A percentile compares a stretch with the other conserved stretches of the same genome.
These are phyloP conservation scores for Clinocottus analis DNA, from an alignment of 2,113 vertebrate species.

Conservation along the genomic window DNA sequence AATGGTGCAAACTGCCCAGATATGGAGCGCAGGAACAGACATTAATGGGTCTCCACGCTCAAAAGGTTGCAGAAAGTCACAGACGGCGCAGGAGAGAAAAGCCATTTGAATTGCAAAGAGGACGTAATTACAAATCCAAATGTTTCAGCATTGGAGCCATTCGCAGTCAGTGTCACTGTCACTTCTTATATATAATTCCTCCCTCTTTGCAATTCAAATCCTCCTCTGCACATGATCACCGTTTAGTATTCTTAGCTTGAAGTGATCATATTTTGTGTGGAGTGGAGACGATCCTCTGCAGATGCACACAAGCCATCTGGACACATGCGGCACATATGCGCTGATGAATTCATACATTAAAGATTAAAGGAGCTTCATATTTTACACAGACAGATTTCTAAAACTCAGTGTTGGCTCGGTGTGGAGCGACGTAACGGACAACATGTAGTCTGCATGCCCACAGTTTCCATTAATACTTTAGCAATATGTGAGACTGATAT, in stretches of 20 bases:
- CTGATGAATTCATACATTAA: slow-evolving; percentile 25
- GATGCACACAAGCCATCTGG: slow-evolving; percentile 29
- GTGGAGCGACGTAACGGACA: background rate
- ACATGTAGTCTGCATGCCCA: background rate
- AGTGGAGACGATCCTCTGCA: slow-evolving; percentile 8
- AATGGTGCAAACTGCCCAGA: slow-evolving; percentile 28
- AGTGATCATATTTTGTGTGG: slow-evolving; percentile 20
- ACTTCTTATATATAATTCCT: slow-evolving; percentile 47
- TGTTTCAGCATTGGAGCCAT: slow-evolving; percentile 50
- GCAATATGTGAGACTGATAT: background rate
- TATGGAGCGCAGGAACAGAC: slow-evolving; percentile 20
- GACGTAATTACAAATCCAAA: slow-evolving; percentile 64
- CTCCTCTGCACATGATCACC: slow-evolving; percentile 4
- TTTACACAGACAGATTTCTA: background rate
- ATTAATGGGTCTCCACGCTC: slow-evolving; percentile 9
- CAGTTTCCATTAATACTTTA: slow-evolving; percentile 7
- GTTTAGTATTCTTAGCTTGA: slow-evolving; percentile 49
- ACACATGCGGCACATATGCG: slow-evolving; percentile 20
- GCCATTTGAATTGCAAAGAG: slow-evolving; percentile 66
- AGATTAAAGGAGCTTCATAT: slow-evolving; percentile 37
- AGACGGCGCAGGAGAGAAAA: slow-evolving; percentile 4
- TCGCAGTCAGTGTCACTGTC: slow-evolving; percentile 50
- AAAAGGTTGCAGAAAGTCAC: slow-evolving; percentile 40
- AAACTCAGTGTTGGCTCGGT: background rate
- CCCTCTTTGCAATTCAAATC: slow-evolving; percentile 67